These are phyloP conservation scores for Dunckerocampus dactyliophorus DNA, from an alignment of 2,113 vertebrate genomes.

Conservation along the genomic window DNA sequence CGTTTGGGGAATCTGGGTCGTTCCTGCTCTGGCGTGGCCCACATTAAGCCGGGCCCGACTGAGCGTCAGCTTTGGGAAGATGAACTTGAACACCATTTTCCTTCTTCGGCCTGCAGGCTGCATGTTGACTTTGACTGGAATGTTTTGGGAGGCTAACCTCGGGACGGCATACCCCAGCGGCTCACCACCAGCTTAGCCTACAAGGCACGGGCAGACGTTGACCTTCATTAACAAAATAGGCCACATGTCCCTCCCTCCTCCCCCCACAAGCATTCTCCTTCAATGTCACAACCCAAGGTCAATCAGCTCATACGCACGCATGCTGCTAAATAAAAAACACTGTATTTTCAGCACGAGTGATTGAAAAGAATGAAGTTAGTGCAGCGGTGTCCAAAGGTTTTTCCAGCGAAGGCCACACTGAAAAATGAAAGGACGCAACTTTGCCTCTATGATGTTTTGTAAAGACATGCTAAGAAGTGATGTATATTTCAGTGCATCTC, in stretches of 20 bases:
- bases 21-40: neutral
- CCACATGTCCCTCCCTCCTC: slow-evolving; percentile 29
- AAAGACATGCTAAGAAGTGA: too few species aligned
- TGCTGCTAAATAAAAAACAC: slow-evolving; percentile 22
- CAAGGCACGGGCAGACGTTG: slow-evolving; percentile 17
- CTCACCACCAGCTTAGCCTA: slow-evolving; percentile 28
- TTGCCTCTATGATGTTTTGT: too few species aligned
- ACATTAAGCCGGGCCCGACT: neutral
- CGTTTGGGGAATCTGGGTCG: neutral
- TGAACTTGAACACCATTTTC: neutral
- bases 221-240: slow-evolving; percentile 36
- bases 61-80: neutral
- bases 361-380: neutral
- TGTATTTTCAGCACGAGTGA: slow-evolving; percentile 14
- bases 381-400: too few species aligned
- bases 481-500: too few species aligned
- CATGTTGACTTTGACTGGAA: neutral
- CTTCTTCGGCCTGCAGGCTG: neutral
- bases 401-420: too few species aligned
- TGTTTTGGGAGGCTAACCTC: neutral
- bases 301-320: slow-evolving; percentile 2
- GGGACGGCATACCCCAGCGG: slow-evolving; percentile 19
- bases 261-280: neutral
- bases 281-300: neutral
- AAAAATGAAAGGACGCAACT: too few species aligned